Evolutionary conservation across 2,888 invertebrate species (phyloP).

Genomic region (Danaus chrysippus): DNA sequence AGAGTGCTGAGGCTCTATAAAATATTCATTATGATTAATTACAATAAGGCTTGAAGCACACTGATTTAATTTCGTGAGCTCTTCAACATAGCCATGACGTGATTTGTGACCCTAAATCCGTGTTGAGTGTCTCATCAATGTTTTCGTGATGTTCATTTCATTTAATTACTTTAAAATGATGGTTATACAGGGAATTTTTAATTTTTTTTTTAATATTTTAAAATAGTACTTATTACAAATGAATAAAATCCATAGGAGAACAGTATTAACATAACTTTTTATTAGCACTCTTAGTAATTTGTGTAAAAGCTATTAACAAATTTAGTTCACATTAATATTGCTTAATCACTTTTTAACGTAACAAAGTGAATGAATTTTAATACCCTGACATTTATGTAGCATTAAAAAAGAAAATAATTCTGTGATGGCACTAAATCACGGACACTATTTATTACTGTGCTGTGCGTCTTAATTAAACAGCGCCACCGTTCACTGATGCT

Average conservation of each 20-base stretch:
- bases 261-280: not conserved
- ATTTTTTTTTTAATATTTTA: too few relatives aligned
- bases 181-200: too few relatives aligned
- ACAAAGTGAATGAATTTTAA: conserved; percentile 1
- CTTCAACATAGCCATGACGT: not conserved
- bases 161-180: too few relatives aligned
- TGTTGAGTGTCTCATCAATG: too few relatives aligned
- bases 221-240: too few relatives aligned
- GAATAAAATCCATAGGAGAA: not conserved
- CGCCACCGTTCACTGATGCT: not conserved
- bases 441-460: conserved; percentile 4
- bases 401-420: not conserved
- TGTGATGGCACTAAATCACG: conserved; percentile 3
- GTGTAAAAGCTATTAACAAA: conserved; percentile 1
- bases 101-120: not conserved
- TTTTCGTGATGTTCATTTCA: too few relatives aligned
- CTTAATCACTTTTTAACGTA: not conserved
- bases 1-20: not conserved
- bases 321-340: not conserved
- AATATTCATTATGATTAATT: conserved; percentile 4
- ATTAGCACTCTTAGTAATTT: not conserved
- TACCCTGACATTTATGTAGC: not conserved
- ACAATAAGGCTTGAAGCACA: not conserved
- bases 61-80: not conserved
- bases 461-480: conserved; percentile 29